These are phyloP conservation scores for Thalassaphorura encarpata DNA, from an alignment of 1,140 invertebrate species.

Conservation along the genomic window DNA sequence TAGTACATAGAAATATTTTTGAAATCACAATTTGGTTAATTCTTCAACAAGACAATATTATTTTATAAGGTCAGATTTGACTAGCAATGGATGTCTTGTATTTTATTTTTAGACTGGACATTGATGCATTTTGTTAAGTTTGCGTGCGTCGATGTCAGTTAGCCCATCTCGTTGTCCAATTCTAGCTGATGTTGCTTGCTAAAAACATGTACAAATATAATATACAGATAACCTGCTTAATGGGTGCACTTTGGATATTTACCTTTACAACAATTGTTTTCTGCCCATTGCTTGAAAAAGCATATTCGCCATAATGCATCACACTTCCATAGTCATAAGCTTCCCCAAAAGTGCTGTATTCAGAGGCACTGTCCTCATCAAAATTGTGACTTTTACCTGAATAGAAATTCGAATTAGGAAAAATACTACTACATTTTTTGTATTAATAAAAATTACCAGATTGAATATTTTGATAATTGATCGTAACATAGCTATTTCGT, in stretches of 20 bases:
- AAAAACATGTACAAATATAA: not conserved
- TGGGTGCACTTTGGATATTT: not conserved
- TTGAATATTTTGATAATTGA: slow-evolving; percentile 15
- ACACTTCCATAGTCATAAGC: slow-evolving; percentile 18
- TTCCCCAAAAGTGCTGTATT: not conserved
- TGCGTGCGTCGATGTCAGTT: slow-evolving; percentile 15
- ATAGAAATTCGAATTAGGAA: too few relatives aligned
- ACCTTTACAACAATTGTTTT: slow-evolving; percentile 14
- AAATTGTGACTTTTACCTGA: slow-evolving; percentile 10
- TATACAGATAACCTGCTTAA: not conserved
- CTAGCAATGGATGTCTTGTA: too few relatives aligned
- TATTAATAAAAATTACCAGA: not conserved
- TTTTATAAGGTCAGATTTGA: too few relatives aligned
- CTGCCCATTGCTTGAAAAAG: slow-evolving; percentile 11
- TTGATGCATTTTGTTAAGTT: slow-evolving; percentile 17
- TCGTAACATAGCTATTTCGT: slow-evolving; percentile 13
- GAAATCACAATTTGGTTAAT: too few relatives aligned
- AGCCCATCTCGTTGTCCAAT: slow-evolving; percentile 4
- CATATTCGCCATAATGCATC: slow-evolving; percentile 17
- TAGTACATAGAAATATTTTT: too few relatives aligned
- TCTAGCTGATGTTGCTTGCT: not conserved
- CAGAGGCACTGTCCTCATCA: not conserved
- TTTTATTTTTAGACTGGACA: slow-evolving; percentile 5
- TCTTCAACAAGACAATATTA: too few relatives aligned
- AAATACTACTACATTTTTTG: too few relatives aligned